Conservation (phyloP, 2,797 vertebrate genomes). For the Arnoldichthys spilopterus region DNA sequence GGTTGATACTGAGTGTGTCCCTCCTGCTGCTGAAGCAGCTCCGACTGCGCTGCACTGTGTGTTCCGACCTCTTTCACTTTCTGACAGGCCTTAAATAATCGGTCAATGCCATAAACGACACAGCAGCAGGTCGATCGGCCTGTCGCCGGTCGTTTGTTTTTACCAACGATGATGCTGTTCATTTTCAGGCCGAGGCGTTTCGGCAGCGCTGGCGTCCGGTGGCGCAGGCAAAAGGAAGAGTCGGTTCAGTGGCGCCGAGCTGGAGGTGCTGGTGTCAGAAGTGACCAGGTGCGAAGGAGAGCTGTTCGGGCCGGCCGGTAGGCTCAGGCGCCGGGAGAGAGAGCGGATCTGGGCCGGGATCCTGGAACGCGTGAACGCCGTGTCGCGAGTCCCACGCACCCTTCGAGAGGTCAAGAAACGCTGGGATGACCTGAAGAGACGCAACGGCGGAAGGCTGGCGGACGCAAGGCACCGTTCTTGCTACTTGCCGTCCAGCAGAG, state of each 20-base stretch:
- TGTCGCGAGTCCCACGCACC: constrained; percentile 82
- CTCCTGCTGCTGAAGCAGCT: too few relatives aligned
- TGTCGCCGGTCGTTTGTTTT: not conserved
- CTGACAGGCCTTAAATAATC: too few relatives aligned
- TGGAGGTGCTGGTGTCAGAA: constrained; percentile 84
- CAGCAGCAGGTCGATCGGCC: not conserved
- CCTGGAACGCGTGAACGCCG: constrained; percentile 82
- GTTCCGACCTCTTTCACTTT: too few relatives aligned
- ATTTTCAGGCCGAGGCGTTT: constrained; percentile 77
- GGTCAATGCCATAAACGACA: not conserved
- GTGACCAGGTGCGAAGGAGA: constrained; percentile 83
- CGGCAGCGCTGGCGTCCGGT: constrained; percentile 77
- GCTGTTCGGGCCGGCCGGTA: constrained; percentile 80
- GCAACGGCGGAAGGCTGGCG: constrained; percentile 81
- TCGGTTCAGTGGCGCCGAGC: constrained; percentile 84
- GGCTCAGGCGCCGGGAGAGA: constrained; percentile 80
- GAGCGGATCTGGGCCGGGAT: constrained; percentile 85
- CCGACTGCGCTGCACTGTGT: too few relatives aligned
- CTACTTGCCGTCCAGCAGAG: constrained; percentile 77
- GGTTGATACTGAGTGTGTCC: too few relatives aligned
- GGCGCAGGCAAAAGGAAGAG: constrained; percentile 83
- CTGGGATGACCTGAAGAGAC: constrained; percentile 85
- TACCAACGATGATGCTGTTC: constrained; percentile 26
- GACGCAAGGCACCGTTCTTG: constrained; percentile 81
- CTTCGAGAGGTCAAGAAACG: constrained; percentile 85